Conservation (phyloP, 2,888 invertebrate species). For the Pilophorus perplexus region DNA sequence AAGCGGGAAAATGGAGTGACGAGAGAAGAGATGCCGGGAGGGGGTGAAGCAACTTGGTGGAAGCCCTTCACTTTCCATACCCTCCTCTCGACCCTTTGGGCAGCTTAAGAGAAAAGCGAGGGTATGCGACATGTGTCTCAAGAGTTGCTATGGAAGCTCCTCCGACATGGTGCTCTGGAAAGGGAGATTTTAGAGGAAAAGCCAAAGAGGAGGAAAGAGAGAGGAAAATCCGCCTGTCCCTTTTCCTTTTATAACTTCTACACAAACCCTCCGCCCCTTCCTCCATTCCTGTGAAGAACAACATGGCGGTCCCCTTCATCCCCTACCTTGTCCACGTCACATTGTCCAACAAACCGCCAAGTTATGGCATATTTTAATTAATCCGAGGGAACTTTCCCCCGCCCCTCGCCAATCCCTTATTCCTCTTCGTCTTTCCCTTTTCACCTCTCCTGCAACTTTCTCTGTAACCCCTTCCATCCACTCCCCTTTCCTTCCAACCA, state of each 20-base stretch:
- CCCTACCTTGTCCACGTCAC: too few species aligned
- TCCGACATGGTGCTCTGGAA: not conserved
- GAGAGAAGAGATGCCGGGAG: conserved; percentile 16
- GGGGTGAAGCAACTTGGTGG: conserved; percentile 29
- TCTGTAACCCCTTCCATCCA: conserved; percentile 22
- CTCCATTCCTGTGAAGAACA: conserved; percentile 23
- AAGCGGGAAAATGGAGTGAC: not conserved
- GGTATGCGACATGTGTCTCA: conserved; percentile 44
- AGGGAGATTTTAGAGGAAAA: conserved; percentile 15
- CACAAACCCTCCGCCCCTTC: too few species aligned
- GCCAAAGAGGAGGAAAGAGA: conserved; percentile 12
- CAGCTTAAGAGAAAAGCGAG: too few species aligned
- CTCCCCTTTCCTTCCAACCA: conserved; percentile 7
- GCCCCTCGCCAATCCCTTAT: conserved; percentile 12
- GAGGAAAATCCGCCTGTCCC: conserved; percentile 1
- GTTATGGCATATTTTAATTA: conserved; percentile 48
- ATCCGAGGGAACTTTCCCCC: conserved; percentile 3
- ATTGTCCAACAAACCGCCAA: conserved; percentile 47
- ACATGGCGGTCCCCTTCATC: conserved; percentile 28
- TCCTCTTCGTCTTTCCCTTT: conserved; percentile 21
- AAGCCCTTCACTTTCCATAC: conserved; percentile 1
- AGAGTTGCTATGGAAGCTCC: conserved; percentile 38
- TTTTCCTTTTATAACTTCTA: too few species aligned
- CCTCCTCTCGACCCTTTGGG: too few species aligned
- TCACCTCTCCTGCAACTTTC: conserved; percentile 30